A percentile compares a stretch with the other conserved stretches of the same genome.
Conservation (phyloP, 2,113 vertebrate species). For the Silurus asotus region DNA sequence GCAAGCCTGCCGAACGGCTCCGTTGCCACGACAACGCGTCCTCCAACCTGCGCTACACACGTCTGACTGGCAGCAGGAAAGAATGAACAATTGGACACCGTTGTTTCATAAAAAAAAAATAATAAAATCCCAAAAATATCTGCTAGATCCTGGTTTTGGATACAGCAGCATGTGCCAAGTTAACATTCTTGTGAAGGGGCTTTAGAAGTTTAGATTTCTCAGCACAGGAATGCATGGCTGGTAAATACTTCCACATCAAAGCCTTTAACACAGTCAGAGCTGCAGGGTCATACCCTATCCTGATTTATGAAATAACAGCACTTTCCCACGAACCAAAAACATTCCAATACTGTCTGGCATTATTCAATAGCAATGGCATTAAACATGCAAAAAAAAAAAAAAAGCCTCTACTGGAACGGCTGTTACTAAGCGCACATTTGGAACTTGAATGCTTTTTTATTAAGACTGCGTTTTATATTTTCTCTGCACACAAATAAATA, state of each 20-base stretch:
- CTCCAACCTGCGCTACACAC: constrained; percentile 56
- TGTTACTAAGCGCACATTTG: background rate
- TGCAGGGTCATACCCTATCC: background rate
- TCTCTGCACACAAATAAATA: constrained; percentile 2
- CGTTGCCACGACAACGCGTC: constrained; percentile 73
- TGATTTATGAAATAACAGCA: background rate
- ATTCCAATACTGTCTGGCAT: background rate
- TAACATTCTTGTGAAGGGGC: background rate
- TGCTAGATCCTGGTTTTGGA: constrained; percentile 1
- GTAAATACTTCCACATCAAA: background rate
- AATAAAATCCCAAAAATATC: background rate
- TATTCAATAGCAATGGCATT: background rate
- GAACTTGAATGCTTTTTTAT: background rate
- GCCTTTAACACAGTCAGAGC: background rate
- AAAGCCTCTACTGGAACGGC: background rate
- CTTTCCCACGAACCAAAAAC: background rate
- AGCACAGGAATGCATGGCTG: background rate
- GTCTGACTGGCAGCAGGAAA: constrained; percentile 56
- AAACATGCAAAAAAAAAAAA: background rate
- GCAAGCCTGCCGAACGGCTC: constrained; percentile 60
- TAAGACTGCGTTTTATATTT: background rate
- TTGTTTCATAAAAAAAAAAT: background rate
- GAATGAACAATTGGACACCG: constrained; percentile 1
- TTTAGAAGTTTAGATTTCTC: background rate
- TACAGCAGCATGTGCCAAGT: constrained; percentile 1